Evolutionary conservation across 2,113 vertebrate species (phyloP).

Genomic region (Takifugu flavidus): DNA sequence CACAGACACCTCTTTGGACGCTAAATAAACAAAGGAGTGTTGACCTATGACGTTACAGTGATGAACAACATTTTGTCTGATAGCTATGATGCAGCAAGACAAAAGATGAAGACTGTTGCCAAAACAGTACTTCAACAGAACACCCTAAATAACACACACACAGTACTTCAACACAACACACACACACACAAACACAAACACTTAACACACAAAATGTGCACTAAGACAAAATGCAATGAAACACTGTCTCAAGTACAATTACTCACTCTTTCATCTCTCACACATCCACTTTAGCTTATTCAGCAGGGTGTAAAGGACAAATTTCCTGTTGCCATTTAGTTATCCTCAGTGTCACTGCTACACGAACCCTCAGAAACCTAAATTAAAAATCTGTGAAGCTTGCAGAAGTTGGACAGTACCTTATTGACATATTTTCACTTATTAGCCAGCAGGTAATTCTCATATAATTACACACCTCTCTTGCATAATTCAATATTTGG

Average conservation of each 20-base stretch:
- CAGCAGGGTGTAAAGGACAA: slow-evolving; percentile 42
- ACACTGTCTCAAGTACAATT: too few relatives aligned
- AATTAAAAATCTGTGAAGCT: slow-evolving; percentile 61
- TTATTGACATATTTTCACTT: slow-evolving; percentile 54
- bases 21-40: slow-evolving; percentile 39
- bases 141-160: slow-evolving; percentile 34
- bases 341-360: slow-evolving; percentile 37
- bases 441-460: slow-evolving; percentile 36
- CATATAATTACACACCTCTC: slow-evolving; percentile 47
- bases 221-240: background rate
- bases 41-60: slow-evolving; percentile 39
- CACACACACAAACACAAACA: slow-evolving; percentile 6
- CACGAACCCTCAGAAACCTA: slow-evolving; percentile 29
- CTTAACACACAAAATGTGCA: slow-evolving; percentile 25
- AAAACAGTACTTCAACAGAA: slow-evolving; percentile 38
- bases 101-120: slow-evolving; percentile 50
- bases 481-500: slow-evolving; percentile 5
- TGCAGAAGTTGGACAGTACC: slow-evolving; percentile 47
- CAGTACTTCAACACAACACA: background rate
- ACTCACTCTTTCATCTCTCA: too few relatives aligned
- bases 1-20: slow-evolving; percentile 1
- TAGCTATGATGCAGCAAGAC: slow-evolving; percentile 13
- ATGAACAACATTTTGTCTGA: slow-evolving; percentile 31
- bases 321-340: slow-evolving; percentile 32
- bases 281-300: slow-evolving; percentile 18